Evolutionary conservation across 2,797 vertebrate genomes (phyloP).

Genomic region (Urophycis tenuis): DNA sequence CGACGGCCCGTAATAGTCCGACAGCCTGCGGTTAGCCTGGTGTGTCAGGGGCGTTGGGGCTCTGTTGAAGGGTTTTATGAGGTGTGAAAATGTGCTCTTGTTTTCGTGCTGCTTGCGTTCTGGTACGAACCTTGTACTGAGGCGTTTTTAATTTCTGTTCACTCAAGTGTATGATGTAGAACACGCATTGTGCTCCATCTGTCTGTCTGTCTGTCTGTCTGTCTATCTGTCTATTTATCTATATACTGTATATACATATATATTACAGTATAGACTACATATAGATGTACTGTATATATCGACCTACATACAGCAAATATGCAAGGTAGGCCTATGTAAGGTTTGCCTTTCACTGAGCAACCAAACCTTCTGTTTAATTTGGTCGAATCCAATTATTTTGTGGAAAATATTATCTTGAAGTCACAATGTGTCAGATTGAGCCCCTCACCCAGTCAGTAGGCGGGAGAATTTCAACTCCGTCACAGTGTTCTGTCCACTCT

Average conservation of each 20-base stretch:
- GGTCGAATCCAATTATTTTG: slow-evolving; percentile 32
- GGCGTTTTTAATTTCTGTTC: background rate
- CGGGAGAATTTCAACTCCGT: no score
- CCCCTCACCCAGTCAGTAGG: no score
- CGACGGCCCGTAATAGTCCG: no score
- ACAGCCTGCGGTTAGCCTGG: no score
- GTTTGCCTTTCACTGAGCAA: slow-evolving; percentile 25
- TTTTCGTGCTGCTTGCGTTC: background rate
- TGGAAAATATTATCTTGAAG: slow-evolving; percentile 3
- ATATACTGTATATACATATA: background rate
- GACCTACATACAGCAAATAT: slow-evolving; percentile 1
- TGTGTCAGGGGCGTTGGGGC: no score
- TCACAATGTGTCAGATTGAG: no score
- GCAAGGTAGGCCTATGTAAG: slow-evolving; percentile 18
- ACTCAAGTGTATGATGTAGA: background rate
- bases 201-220: background rate
- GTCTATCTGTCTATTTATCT: background rate
- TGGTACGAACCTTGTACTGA: slow-evolving; percentile 17
- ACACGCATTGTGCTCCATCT: background rate
- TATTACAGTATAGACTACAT: no score
- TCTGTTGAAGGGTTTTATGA: slow-evolving; percentile 30
- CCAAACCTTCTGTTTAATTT: slow-evolving; percentile 27
- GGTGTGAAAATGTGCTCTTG: slow-evolving; percentile 27
- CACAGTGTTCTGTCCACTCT: background rate
- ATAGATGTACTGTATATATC: no score